Evolutionary conservation across 2,888 invertebrate species (phyloP), one percentile per base, ranked within the genome.

Genomic region (Scaptodrosophila latifasciaeformis): DNA sequence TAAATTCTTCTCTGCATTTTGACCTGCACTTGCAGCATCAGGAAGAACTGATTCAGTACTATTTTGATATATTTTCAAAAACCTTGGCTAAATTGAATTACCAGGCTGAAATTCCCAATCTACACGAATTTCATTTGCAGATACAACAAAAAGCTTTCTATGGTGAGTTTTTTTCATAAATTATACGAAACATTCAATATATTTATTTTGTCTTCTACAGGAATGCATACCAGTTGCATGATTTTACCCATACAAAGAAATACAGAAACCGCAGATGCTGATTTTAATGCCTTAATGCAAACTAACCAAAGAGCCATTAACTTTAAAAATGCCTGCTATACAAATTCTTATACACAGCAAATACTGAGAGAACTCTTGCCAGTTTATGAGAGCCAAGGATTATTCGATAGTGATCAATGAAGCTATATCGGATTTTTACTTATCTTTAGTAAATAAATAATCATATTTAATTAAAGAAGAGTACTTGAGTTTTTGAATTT

Each of bases 251-350:
- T 86, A 0, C 82, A 84, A 59, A 67, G 85, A 0, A 85, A 84
- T 60, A 77, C 81, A 13, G 68, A 85, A 30, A 81, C 80, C 1
- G 81, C 70, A 0, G 82, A 86, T 68, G 86, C 86, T 2, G 86
- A 86, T 43, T 84, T 86, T 19, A 70, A 81, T 48, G 82, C 86
- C 0, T 45, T 86, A 7, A 82, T 86, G 81, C 72, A 80, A 27
- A 67, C 47, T 2, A 65, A 81, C 59, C 79, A 84, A 46, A 65
- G 82, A 1, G 80, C 81, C 0, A 46, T 65, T n/a, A 75, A 71
- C 19, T 78, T 77, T 19, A 86, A 85, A 60, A 58, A 81, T 27
- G 76, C 63, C 2, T 77, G 86, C 47, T 87, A 71, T 46, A 64
- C 50, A 17, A 86, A 84, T 63, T 70, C 82, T 2, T 72, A 59